Evolutionary conservation across 2,113 vertebrate species (phyloP), one percentile per base, ranked within the genome.

Genomic region (Antechinus flavipes): DNA sequence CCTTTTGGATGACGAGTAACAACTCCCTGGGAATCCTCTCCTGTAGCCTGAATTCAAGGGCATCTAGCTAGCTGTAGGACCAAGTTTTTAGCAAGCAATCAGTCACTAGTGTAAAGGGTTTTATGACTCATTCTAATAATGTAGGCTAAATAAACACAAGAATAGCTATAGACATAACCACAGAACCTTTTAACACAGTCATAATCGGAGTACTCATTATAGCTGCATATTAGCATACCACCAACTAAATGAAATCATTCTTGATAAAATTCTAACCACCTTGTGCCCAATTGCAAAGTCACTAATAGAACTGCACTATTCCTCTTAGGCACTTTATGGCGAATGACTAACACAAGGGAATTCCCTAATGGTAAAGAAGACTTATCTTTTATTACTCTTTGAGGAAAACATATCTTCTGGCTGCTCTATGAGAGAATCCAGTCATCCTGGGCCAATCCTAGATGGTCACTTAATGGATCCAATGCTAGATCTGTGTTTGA

Each of bases 11-110:
- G 11, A 92, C 26, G 68, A 92, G 50, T 94, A 91, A 53, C 90
- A 91, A 53, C 90, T 94, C 94, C 91, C 90, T 42, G 53, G 95
- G 91, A 94, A 35, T 92, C 91, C 93, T 94, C 93, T 94, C 90
- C 91, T 55, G 94, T 91, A 54, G 92, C 6, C 26, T 93, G 54
- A 95, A 84, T 90, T 55, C 35, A 46, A 61, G 58, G 91, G 91
- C 91, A 92, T 90, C 24, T 8, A 54, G 92, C 30, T 14, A 54
- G 42, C 90, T 46, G 91, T 93, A 42, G 84, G 55, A 90, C 35
- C 76, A 61, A 2, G 0, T 35, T n/a, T 96, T 94, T 96, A 94
- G 96, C 94, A 89, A 93, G 61, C n/a, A 56, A 93, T 91, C 54
- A 54, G n/a, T 90, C 27, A 89, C 84, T 91, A 90, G 96, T 68